Base-by-base conservation (phyloP, 2,113 vertebrate species). In the Spilogale gracilis region DNA sequence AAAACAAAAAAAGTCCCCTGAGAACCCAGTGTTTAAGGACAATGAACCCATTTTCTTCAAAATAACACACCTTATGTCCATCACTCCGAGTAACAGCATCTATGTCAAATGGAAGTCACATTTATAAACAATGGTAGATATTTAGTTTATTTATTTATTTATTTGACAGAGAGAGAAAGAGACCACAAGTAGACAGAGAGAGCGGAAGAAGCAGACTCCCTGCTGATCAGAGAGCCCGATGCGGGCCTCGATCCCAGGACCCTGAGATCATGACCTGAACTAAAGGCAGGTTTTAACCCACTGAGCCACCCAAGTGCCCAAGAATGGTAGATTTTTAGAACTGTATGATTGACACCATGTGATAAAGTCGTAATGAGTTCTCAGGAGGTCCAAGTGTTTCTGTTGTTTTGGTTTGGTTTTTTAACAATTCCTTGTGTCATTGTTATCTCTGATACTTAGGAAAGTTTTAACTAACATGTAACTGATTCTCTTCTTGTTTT, bases 281-380 rank as follows among this genome's bases (percentile, higher is more conserved):
- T 10, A 10, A 52, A 52, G 50, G 50, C 50, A 52, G 50, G 10
- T 10, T 6, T 10, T 10, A 6, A 52, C 7, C 5, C 7, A 52
- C 50, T 52, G 7, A 52, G 50, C 50, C 50, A 52, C 50, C 50
- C 50, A 52, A 10, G 50, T 10, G 5, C 50, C 50, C 50, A 38
- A 23, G 17, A 38, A 52, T 23, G 30, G 69, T 45, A 17, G 17
- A 6, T 71, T 30, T 86, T 78, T 97, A 79, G 48, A 91, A 54
- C 18, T 91, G 21, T 91, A 8, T 84, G 48, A 67, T 2, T 84
- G 20, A 73, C 21, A 78, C 67, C 9, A 45, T 79, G n/a, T 74
- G 73, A 84, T 88, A 79, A 91, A 74, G 71, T 95, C 84, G 16
- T 52, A 85, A 56, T 61, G 60, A 87, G 20, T 88, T 96, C 85